Evolutionary conservation across 2,797 vertebrate genomes (phyloP).

Genomic region (Rhynchotus rufescens): DNA sequence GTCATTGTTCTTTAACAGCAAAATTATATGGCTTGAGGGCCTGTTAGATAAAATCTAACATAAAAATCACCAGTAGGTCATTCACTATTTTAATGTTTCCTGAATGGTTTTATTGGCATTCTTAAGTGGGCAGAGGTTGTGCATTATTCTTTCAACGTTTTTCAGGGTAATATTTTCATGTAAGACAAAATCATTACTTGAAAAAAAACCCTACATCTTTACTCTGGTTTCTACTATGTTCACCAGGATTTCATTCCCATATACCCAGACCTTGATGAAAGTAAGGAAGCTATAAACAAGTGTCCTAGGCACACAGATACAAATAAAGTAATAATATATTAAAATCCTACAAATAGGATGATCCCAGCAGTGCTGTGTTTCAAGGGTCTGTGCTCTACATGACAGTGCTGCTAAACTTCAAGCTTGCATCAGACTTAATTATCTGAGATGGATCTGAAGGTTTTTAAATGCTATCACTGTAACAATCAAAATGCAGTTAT

Average conservation of each 20-base stretch:
- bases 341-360: background rate
- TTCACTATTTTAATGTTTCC: background rate
- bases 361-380: background rate
- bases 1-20: background rate
- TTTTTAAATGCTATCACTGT: background rate
- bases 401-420: background rate
- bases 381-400: background rate
- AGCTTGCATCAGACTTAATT: background rate
- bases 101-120: background rate
- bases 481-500: background rate
- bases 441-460: background rate
- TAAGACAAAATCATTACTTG: background rate
- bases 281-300: background rate
- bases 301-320: background rate
- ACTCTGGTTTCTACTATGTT: background rate
- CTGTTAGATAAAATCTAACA: slow-evolving; percentile 4
- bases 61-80: slow-evolving; percentile 30
- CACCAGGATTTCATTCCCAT: background rate
- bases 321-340: background rate
- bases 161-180: background rate
- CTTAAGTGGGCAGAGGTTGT: background rate
- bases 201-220: background rate
- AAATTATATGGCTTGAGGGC: background rate
- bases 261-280: background rate
- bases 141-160: background rate